Conservation (phyloP, 2,113 vertebrate species). For the Tringa solitaria region DNA sequence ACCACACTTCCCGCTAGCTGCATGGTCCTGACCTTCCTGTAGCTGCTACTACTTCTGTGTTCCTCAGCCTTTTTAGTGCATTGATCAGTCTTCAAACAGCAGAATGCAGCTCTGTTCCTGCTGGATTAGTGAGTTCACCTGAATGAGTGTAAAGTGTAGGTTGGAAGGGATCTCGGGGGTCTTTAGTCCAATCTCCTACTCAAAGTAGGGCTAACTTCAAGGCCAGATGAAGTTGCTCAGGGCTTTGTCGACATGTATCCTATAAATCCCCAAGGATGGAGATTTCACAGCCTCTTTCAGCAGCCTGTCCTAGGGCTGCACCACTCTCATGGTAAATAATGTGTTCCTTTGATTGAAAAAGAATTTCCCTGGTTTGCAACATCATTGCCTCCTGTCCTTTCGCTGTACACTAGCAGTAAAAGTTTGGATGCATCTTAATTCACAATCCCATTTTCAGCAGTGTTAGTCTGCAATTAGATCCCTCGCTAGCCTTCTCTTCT, state of each 20-base stretch:
- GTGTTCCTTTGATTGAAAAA: neutral
- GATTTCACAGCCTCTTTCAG: neutral
- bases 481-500: neutral
- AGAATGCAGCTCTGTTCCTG: neutral
- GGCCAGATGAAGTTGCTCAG: neutral
- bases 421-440: neutral
- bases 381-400: neutral
- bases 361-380: neutral
- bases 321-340: neutral
- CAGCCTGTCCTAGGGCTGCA: neutral
- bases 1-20: neutral
- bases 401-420: neutral
- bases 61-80: neutral
- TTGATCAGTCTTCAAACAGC: neutral
- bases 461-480: neutral
- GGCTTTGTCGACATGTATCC: neutral
- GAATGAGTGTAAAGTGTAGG: neutral
- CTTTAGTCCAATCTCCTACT: neutral
- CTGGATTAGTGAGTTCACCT: neutral
- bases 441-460: neutral
- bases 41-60: neutral
- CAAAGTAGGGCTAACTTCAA: neutral
- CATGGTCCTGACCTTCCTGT: neutral
- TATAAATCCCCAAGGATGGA: neutral
- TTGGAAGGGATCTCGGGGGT: neutral